Base-by-base conservation (phyloP, 2,797 vertebrate species). In the Falco columbarius region DNA sequence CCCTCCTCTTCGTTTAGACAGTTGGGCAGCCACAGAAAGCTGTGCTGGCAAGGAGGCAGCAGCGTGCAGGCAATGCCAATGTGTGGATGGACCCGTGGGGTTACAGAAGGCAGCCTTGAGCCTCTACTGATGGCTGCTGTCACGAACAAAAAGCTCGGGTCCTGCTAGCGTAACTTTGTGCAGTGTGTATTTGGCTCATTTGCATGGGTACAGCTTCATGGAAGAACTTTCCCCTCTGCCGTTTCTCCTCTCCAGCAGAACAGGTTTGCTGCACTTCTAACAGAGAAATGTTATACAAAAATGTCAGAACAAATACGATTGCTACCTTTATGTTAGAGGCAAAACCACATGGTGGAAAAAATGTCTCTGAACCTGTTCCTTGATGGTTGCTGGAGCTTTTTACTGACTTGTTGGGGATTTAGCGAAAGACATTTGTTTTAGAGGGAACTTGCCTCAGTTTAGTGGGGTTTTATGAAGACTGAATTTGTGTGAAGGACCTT, bases 1-100 rank as follows among this genome's bases (percentile, higher is more conserved):
- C 55, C 52, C 72, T 74, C 1, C 4, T 92, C 70, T 93, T 95
- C 13, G 0, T 96, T 97, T 93, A 97, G 97, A 89, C 84, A 76
- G 18, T 1, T 21, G 51, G 59, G 89, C 38, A 85, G 82, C 76
- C 91, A 61, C 46, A 47, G 93, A 89, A 79, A 93, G 56, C 82
- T 1, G 1, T 76, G 58, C 51, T 81, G 88, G 75, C 2, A 2
- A 65, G 67, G n/a, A 81, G 26, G 47, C 40, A 54, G 82, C n/a
- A 73, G 42, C 9, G 4, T 1, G 11, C 47, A 63, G 68, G 44
- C 89, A 26, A 3, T 52, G 40, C 32, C 2, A 61, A 71, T 0
- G 24, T 9, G 2, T 38, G 70, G 76, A 70, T 2, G 4, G 80
- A 71, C 26, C 29, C 38, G 7, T 4, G 20, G 38, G 59, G 47